Evolutionary conservation across 2,888 invertebrate species (phyloP), one percentile per base, ranked within the genome.

Genomic region (Apantesis nais): DNA sequence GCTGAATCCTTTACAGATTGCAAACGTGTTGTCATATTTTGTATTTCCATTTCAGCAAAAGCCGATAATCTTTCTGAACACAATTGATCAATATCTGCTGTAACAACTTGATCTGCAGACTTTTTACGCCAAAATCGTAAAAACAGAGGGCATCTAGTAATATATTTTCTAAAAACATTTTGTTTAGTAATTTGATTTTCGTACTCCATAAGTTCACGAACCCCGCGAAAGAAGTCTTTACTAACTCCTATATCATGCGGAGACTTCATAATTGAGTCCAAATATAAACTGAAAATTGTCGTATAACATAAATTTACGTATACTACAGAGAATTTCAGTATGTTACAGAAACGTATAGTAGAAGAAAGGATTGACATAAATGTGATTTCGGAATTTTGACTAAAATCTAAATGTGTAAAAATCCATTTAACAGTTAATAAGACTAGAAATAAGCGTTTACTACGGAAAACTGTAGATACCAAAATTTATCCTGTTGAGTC

Each of bases 251-350:
- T 73, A 16, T 92, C 91, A 55, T 85, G 82, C n/a, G 94, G 94
- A 52, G 92, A 90, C 37, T 90, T 87, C 94, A 95, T 95, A 25
- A 93, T 82, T 19, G 88, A 76, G 29, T 93, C 89, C 78, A 94
- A 84, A 73, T 88, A 86, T 69, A 95, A 86, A 72, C 94, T 95
- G 88, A 37, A 88, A 90, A 66, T 31, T 55, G 52, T 52, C 19
- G 29, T 55, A 62, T 7, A 58, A 55, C 11, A n/a, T 31, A 31
- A 5, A 67, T 60, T 44, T 55, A n/a, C 11, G 4, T 1, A 16
- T 22, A 52, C n/a, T 22, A 52, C 2, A 52, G 1, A 25, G 1
- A 29, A 55, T 25, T 55, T 25, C 25, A 55, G 25, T 29, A 5
- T 55, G 4, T 25, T 25, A 55, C 55, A 25, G 55, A 29, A 58